phyloP scores from a whole-genome alignment of 1,140 invertebrate genomes.

The Branchinecta lindahli region DNA sequence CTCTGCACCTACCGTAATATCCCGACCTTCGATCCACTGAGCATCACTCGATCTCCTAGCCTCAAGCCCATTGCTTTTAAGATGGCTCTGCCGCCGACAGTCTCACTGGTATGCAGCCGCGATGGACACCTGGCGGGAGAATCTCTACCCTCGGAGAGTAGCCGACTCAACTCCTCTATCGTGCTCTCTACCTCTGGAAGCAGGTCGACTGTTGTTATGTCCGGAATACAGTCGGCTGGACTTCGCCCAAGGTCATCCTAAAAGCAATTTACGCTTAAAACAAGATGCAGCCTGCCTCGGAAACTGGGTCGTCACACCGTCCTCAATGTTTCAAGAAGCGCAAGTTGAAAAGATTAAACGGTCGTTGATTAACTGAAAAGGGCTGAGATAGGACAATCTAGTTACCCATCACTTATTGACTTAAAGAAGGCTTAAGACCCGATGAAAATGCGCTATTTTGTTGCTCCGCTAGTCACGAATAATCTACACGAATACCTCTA shows the following conservation, averaged over 20 bases:
- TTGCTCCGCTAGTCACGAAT: too few species aligned
- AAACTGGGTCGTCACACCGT: too few species aligned
- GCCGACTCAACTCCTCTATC: conserved; percentile 25
- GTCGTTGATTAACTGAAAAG: too few species aligned
- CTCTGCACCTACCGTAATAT: conserved; percentile 36
- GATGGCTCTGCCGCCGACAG: conserved; percentile 35
- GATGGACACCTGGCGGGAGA: conserved; percentile 14
- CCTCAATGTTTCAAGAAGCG: too few species aligned
- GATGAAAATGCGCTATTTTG: too few species aligned
- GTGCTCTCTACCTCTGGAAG: conserved; percentile 31
- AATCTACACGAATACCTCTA: too few species aligned
- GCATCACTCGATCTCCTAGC: conserved; percentile 37
- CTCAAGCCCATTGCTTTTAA: conserved; percentile 35
- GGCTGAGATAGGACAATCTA: too few species aligned
- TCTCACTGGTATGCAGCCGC: conserved; percentile 19
- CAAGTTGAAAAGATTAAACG: too few species aligned
- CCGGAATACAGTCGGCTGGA: conserved; percentile 35
- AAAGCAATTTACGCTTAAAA: conserved; percentile 13
- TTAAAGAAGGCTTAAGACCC: too few species aligned
- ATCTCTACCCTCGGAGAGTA: conserved; percentile 23
- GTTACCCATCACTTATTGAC: too few species aligned
- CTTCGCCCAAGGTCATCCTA: conserved; percentile 33
- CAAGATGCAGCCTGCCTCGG: too few species aligned
- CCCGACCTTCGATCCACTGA: conserved; percentile 36
- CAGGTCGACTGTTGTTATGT: conserved; percentile 30